A percentile compares a stretch with the other conserved stretches of the same genome.
Evolutionary conservation across 2,113 vertebrate species (phyloP).

Genomic region (Synchiropus splendidus): DNA sequence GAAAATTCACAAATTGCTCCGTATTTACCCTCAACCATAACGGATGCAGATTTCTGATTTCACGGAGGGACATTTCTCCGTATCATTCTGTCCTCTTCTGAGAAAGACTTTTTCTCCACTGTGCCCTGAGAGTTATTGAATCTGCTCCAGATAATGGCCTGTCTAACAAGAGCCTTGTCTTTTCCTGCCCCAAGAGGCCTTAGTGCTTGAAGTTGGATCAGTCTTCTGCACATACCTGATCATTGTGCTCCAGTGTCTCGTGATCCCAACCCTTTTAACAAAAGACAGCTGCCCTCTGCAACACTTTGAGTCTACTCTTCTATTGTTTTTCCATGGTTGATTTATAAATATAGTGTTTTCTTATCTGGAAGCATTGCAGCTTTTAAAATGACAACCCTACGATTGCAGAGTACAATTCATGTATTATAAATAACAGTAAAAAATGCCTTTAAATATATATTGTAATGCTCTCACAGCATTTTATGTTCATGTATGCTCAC

Average conservation of each 20-base stretch:
- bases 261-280: constrained; percentile 4
- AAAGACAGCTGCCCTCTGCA: constrained; percentile 7
- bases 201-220: constrained; percentile 38
- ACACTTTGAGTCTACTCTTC: no score
- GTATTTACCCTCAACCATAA: constrained; percentile 18
- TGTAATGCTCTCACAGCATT: no score
- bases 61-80: constrained; percentile 8
- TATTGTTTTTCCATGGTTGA: no score
- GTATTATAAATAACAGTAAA: no score
- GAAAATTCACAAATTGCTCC: constrained; percentile 36
- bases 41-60: constrained; percentile 37
- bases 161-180: constrained; percentile 39
- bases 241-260: constrained; percentile 17
- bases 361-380: no score
- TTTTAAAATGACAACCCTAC: no score
- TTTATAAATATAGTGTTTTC: no score
- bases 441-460: no score
- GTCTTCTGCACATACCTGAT: constrained; percentile 29
- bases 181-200: constrained; percentile 41
- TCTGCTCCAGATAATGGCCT: constrained; percentile 48
- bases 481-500: no score
- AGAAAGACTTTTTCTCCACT: constrained; percentile 20
- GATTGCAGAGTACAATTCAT: no score
- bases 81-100: constrained; percentile 19
- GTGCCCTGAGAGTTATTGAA: constrained; percentile 41